Base-by-base conservation (phyloP, 2,113 vertebrate genomes). In the Prionailurus viverrinus region DNA sequence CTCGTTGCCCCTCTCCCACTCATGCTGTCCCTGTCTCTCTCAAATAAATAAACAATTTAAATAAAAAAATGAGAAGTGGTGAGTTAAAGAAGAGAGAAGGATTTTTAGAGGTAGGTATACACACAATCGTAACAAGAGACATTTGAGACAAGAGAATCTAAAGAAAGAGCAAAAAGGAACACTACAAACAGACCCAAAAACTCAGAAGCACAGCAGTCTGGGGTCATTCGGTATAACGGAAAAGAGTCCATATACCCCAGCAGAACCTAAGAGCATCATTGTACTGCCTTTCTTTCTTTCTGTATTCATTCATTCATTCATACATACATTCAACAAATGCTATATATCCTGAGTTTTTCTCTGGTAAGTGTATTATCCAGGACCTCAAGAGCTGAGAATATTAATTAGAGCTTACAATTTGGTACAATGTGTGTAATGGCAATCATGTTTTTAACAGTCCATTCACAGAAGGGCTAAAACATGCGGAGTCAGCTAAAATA, bases 141-240 rank as follows among this genome's bases (percentile, higher is more conserved):
- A 80, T 89, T 80, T 80, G 73, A 76, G 27, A 45, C 71, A 73
- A 73, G 69, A 92, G 41, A 92, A 95, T 7, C 84, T 84, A 85
- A 87, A 53, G 33, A 51, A 83, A 81, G n/a, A 51, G 23, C n/a
- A 84, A 89, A 95, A 95, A 83, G 39, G 88, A 68, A 84, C n/a
- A 69, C 61, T 31, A 65, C 19, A 39, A 80, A 19, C 71, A 95
- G 41, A 84, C 13, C 66, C 5, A 73, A 48, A 79, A 65, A 55
- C 25, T 73, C 55, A 89, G 36, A 93, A 93, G 41, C 84, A 66
- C 63, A 79, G 63, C 41, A 45, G 31, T 89, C n/a, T 71, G 53
- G 18, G 14, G 16, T 51, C 79, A 66, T 76, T 86, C 41, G 45
- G 33, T 89, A 0, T 66, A 83, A 69, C 48, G 18, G 61, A 51